These are phyloP conservation scores for Hylyphantes graminicola DNA, from an alignment of 1,140 invertebrate species.

Conservation along the genomic window DNA sequence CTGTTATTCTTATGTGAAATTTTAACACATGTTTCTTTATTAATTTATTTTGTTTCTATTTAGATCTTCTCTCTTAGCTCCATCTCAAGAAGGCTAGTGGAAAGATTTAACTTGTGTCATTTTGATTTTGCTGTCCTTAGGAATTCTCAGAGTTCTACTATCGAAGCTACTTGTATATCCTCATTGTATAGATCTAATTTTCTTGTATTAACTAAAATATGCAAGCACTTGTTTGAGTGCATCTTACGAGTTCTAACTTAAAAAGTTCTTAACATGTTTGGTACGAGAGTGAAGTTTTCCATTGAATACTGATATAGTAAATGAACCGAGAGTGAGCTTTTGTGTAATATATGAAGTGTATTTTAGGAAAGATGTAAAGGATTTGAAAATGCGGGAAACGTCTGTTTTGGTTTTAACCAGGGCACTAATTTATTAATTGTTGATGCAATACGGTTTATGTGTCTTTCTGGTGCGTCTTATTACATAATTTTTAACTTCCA, in stretches of 20 bases:
- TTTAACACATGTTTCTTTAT: not conserved
- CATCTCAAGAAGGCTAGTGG: not conserved
- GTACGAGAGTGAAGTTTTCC: not conserved
- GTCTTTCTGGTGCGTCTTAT: no score
- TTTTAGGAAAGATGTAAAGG: conserved; percentile 5
- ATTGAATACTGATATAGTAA: not conserved
- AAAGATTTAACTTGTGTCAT: not conserved
- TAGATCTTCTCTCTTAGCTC: conserved; percentile 48
- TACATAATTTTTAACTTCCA: no score
- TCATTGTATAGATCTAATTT: conserved; percentile 43
- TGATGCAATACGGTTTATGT: no score
- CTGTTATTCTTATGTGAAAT: not conserved
- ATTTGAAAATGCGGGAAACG: no score
- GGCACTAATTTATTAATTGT: no score
- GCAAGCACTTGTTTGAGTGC: conserved; percentile 4
- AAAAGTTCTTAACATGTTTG: not conserved
- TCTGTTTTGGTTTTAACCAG: no score
- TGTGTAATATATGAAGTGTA: conserved; percentile 10
- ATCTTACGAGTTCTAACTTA: conserved; percentile 28
- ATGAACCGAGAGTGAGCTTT: conserved; percentile 8
- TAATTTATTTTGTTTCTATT: not conserved
- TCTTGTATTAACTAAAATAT: conserved; percentile 30
- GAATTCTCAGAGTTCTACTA: conserved; percentile 14
- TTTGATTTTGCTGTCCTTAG: conserved; percentile 27
- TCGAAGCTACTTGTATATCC: conserved; percentile 27